Conservation (phyloP, 2,888 invertebrate species). For the Odontothrips loti region DNA sequence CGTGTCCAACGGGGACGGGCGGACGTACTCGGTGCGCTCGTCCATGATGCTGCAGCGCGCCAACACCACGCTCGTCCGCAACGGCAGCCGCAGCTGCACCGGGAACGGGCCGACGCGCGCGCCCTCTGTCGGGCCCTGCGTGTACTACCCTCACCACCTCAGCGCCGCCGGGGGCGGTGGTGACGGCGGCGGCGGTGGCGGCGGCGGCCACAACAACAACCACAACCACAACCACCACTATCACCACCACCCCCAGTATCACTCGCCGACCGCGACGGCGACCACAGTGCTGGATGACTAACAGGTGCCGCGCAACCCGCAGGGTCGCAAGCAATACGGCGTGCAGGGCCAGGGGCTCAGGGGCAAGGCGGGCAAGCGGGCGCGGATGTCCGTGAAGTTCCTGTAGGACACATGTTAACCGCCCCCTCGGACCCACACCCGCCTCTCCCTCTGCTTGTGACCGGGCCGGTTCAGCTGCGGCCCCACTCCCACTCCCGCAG, state of each 20-base stretch:
- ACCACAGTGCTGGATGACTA: constrained; percentile 13
- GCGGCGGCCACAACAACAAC: too few relatives aligned
- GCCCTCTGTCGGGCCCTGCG: constrained; percentile 52
- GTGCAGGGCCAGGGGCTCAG: background rate
- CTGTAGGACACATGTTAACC: background rate
- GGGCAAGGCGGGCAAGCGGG: background rate
- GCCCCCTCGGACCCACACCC: background rate
- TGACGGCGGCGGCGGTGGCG: constrained; percentile 31
- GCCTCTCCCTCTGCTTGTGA: background rate
- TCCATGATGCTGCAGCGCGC: constrained; percentile 39
- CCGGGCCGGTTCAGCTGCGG: background rate
- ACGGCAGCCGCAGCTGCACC: constrained; percentile 41
- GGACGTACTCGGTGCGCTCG: constrained; percentile 59
- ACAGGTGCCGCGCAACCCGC: constrained; percentile 3
- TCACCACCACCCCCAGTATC: constrained; percentile 29
- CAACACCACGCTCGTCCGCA: constrained; percentile 41
- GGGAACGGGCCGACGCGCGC: constrained; percentile 42
- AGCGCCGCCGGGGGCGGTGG: constrained; percentile 30
- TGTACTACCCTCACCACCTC: constrained; percentile 51
- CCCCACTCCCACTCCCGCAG: background rate
- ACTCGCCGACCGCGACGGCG: background rate
- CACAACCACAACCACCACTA: constrained; percentile 24
- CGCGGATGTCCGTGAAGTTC: background rate
- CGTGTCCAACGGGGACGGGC: constrained; percentile 67
- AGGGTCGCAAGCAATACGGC: constrained; percentile 12